A percentile compares a stretch with the other conserved stretches of the same genome.
Evolutionary conservation across 2,113 vertebrate genomes (phyloP).

Genomic region (Phaetusa simplex): DNA sequence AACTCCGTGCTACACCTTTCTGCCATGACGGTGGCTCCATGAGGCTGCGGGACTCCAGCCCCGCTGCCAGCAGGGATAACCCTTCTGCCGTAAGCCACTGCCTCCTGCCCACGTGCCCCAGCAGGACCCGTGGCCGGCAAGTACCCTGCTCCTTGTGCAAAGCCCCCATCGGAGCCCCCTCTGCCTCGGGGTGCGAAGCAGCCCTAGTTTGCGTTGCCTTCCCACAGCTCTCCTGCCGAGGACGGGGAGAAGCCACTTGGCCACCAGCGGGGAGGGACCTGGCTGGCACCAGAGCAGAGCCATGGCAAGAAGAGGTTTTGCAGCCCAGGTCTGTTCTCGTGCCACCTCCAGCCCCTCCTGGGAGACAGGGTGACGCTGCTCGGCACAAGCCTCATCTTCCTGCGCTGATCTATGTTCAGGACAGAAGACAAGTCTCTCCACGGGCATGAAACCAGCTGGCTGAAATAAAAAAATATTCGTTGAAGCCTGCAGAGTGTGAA

Average conservation of each 20-base stretch:
- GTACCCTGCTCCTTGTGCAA: not conserved
- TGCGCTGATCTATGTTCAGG: not conserved
- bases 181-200: not conserved
- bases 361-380: not conserved
- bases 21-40: fast-evolving
- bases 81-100: not conserved
- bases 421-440: not conserved
- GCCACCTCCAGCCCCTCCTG: not conserved
- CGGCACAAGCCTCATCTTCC: not conserved
- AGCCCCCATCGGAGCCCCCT: fast-evolving
- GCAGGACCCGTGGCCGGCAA: fast-evolving
- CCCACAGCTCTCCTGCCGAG: fast-evolving
- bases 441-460: not conserved
- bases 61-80: not conserved
- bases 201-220: not conserved
- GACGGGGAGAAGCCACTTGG: not conserved
- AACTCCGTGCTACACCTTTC: not conserved
- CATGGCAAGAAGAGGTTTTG: not conserved
- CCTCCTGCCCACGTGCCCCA: fast-evolving
- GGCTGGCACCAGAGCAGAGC: not conserved
- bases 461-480: not conserved
- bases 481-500: conserved; percentile 6
- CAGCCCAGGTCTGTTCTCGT: not conserved
- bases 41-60: not conserved
- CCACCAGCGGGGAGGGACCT: fast-evolving